Base-by-base conservation (phyloP, 2,113 vertebrate genomes). In the Eudyptes chrysolophus region DNA sequence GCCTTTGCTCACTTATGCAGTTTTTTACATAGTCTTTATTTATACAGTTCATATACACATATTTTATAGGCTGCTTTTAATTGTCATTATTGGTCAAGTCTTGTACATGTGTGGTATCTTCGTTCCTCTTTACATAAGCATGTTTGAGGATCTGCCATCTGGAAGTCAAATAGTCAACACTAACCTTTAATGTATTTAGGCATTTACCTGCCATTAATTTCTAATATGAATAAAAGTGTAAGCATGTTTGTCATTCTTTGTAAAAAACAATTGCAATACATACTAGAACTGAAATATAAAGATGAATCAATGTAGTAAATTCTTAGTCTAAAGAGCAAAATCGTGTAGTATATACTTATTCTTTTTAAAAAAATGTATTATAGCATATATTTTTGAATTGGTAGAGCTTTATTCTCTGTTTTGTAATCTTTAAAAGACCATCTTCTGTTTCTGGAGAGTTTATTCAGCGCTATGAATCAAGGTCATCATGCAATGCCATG, bases 401-500 rank as follows among this genome's bases (percentile, higher is more conserved):
- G 13, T 42, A 46, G 24, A 71, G 2, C 1, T 79, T 68, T 68
- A 34, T 78, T 46, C 10, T 55, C 13, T 66, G 3, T 32, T 76
- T 83, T 89, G 19, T 8, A 93, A 46, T 3, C 2, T 84, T 89
- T 65, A 11, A 65, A 79, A 64, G 17, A 48, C 4, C 9, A 12
- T 83, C 4, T 2, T 60, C 22, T 71, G 5, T 84, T 76, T 46
- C 32, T 3, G 2, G 7, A 84, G n/a, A 9, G 8, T 16, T 69
- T 72, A 76, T 77, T 93, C 12, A 84, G 15, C 11, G 5, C 18
- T 74, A 8, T 38, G 19, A n/a, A 52, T 52, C 26, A 77, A 84
- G 9, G 4, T 36, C 9, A 75, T 61, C 3, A 61, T 40, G 12
- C 8, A 29, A 19, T 7, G 7, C 1, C 6, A 10, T 17, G 3